Conservation (phyloP, 53 echinoderm and acorn worm species). For the Crossaster papposus region DNA sequence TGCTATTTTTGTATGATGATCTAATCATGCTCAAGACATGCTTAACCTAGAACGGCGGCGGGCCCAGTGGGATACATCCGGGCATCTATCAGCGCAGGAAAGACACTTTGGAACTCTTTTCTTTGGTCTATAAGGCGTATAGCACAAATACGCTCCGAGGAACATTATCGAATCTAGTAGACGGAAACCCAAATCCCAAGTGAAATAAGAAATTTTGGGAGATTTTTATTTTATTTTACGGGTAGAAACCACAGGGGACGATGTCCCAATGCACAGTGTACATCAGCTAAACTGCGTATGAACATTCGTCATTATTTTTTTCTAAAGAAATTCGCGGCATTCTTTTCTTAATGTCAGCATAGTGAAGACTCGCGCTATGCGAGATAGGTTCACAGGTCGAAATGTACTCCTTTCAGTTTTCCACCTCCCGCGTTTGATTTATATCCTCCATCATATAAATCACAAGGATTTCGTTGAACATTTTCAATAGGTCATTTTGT, state of each 20-base stretch:
- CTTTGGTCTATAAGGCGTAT: too few relatives aligned
- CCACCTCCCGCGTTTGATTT: conserved; percentile 4
- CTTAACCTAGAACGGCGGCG: conserved; percentile 28
- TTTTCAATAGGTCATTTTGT: not conserved
- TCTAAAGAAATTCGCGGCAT: not conserved
- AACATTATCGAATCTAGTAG: not conserved
- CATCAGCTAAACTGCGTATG: not conserved
- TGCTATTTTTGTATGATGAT: conserved; percentile 38
- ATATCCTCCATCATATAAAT: not conserved
- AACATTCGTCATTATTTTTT: not conserved
- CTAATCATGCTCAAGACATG: conserved; percentile 26
- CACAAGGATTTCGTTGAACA: not conserved
- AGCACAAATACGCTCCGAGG: not conserved
- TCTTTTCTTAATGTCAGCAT: not conserved
- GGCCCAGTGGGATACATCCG: conserved; percentile 17
- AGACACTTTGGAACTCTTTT: not conserved
- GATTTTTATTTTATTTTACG: not conserved
- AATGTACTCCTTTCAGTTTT: not conserved
- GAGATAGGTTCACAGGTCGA: not conserved
- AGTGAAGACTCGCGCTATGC: not conserved
- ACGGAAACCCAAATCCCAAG: not conserved
- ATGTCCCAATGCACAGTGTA: not conserved
- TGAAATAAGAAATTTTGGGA: not conserved
- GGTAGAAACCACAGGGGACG: not conserved
- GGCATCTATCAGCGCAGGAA: conserved; percentile 30